Conservation (phyloP, 2,888 invertebrate species). For the Uloborus plumipes region DNA sequence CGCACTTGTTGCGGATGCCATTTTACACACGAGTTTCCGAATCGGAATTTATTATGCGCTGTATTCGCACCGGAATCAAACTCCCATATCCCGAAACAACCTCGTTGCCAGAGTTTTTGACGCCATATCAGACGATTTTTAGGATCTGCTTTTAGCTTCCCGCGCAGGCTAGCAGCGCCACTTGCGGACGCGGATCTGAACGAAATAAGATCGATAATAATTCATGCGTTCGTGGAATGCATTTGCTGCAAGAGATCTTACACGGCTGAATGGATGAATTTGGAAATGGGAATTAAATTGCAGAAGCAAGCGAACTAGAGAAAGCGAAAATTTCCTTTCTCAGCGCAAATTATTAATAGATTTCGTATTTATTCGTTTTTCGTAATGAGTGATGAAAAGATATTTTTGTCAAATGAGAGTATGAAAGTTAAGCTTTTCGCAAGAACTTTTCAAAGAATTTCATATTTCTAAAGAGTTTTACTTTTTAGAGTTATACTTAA, state of each 20-base stretch:
- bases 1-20: slow-evolving; percentile 2
- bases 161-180: slow-evolving; percentile 17
- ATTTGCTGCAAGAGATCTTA: neutral
- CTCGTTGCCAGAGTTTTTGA: slow-evolving; percentile 30
- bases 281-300: slow-evolving; percentile 11
- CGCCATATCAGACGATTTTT: slow-evolving; percentile 32
- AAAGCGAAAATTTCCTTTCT: neutral
- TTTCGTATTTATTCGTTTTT: too few relatives aligned
- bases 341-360: neutral
- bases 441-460: neutral
- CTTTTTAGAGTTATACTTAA: too few relatives aligned
- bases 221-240: neutral
- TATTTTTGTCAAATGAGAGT: neutral
- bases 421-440: neutral
- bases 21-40: neutral
- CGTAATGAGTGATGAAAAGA: neutral
- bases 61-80: slow-evolving; percentile 5
- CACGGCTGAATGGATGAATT: neutral
- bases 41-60: slow-evolving; percentile 1
- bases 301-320: neutral
- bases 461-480: neutral
- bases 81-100: slow-evolving; percentile 26
- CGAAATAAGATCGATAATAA: slow-evolving; percentile 15
- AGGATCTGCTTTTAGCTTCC: slow-evolving; percentile 17
- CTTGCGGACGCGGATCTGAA: slow-evolving; percentile 2